Base-by-base conservation (phyloP, 2,797 vertebrate genomes). In the Cryptoprocta ferox region DNA sequence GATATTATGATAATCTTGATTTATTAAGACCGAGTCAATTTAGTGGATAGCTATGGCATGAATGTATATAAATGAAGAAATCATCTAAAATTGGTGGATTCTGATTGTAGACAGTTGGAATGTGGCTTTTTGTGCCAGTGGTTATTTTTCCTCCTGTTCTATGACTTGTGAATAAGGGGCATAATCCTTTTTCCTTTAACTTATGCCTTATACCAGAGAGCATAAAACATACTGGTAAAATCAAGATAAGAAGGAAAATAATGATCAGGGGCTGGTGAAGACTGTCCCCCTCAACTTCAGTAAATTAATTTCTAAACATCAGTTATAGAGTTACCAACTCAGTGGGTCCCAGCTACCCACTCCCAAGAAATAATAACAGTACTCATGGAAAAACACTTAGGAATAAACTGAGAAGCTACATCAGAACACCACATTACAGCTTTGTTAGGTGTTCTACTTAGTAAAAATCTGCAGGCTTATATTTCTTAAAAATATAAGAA, bases 301-400 rank as follows among this genome's bases (percentile, higher is more conserved):
- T 92, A 61, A 95, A 82, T 92, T 96, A 81, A 75, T 90, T 87
- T 96, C 48, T 97, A 79, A 82, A 68, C 18, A 45, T 87, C 66
- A 96, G 0, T 56, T 92, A 13, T 3, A 56, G 59, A 79, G 28
- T 97, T 87, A 81, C 21, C 56, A 78, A 28, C 63, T 88, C 37
- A 68, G 24, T 53, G 87, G 76, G 30, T 91, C n/a, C 65, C 2
- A 90, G 28, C 53, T 90, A 19, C 66, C 61, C 21, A 42, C 24
- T 92, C 92, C 35, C 39, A 78, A 68, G 42, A 95, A 94, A 63
- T 71, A 53, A 50, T n/a, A 37, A 37, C 30, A 73, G 6, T 63
- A 30, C 53, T 70, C 16, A 15, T 59, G 35, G 78, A 16, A 73
- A 61, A 80, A 39, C n/a, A 19, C 15, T 48, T 30, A 61, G 24